Evolutionary conservation across 1,140 invertebrate species (phyloP).

Genomic region (Aphelenchoides besseyi): DNA sequence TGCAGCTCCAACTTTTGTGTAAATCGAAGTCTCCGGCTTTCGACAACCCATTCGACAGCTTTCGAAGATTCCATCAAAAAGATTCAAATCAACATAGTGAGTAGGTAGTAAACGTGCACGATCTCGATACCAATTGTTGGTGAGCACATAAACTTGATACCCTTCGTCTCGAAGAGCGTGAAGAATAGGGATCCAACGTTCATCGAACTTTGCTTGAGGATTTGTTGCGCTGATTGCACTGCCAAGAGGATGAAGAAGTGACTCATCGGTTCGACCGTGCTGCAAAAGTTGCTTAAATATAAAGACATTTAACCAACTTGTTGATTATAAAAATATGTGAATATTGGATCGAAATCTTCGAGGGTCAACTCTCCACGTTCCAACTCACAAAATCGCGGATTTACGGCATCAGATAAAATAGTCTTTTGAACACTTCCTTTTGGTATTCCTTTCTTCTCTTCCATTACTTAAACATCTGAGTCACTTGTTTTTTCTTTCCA

Average conservation of each 20-base stretch:
- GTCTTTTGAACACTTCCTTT: constrained; percentile 34
- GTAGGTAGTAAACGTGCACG: constrained; percentile 47
- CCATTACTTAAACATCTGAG: constrained; percentile 55
- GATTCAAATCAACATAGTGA: constrained; percentile 41
- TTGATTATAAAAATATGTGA: constrained; percentile 35
- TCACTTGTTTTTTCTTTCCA: not conserved
- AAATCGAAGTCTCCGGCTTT: constrained; percentile 64
- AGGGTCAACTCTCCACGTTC: constrained; percentile 34
- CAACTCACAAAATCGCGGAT: constrained; percentile 24
- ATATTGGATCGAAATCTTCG: constrained; percentile 34
- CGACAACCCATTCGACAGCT: constrained; percentile 62
- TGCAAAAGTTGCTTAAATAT: constrained; percentile 20
- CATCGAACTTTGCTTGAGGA: constrained; percentile 40
- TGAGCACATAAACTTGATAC: constrained; percentile 64
- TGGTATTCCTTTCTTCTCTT: constrained; percentile 46
- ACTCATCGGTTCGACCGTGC: not conserved
- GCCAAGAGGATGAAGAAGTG: constrained; percentile 3
- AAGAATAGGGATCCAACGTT: constrained; percentile 63
- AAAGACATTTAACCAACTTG: constrained; percentile 11
- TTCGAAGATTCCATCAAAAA: constrained; percentile 65
- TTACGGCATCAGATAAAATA: constrained; percentile 24
- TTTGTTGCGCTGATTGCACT: constrained; percentile 17
- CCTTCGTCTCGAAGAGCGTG: constrained; percentile 62
- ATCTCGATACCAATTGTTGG: constrained; percentile 64
- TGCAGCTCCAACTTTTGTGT: constrained; percentile 55